Percentiles rank a stretch among this genome's conserved stretches.
phyloP scores from a whole-genome alignment of 2,888 invertebrate species.

The Luffia ferchaultella region DNA sequence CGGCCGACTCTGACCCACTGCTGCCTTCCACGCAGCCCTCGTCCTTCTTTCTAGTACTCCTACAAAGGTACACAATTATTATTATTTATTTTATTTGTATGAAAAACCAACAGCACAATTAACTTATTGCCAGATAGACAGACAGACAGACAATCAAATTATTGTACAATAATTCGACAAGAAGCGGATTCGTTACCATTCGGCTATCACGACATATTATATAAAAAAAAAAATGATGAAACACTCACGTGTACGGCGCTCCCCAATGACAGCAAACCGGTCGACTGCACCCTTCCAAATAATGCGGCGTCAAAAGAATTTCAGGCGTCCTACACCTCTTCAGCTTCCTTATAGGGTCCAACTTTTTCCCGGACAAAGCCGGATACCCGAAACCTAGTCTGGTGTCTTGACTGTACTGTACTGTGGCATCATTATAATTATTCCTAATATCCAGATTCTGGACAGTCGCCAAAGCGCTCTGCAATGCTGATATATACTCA shows the following conservation, averaged over 20 bases:
- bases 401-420: constrained; percentile 32
- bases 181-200: too few relatives aligned
- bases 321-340: constrained; percentile 77
- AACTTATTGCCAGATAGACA: too few relatives aligned
- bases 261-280: constrained; percentile 60
- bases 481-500: constrained; percentile 36
- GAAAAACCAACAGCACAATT: too few relatives aligned
- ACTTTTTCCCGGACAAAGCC: constrained; percentile 27
- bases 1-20: constrained; percentile 46
- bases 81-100: too few relatives aligned
- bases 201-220: too few relatives aligned
- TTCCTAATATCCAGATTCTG: constrained; percentile 40
- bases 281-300: constrained; percentile 58
- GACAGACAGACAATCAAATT: too few relatives aligned
- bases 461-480: constrained; percentile 32
- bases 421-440: constrained; percentile 29
- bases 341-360: constrained; percentile 50
- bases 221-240: too few relatives aligned
- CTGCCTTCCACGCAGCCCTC: constrained; percentile 21
- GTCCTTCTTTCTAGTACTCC: constrained; percentile 36
- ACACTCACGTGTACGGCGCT: constrained; percentile 39
- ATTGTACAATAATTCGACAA: too few relatives aligned
- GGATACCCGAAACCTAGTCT: background rate
- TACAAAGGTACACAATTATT: too few relatives aligned
- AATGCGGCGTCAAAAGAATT: constrained; percentile 79